These are phyloP conservation scores for Ardeotis arabs DNA, from an alignment of 2,113 vertebrate genomes.

Conservation along the genomic window DNA sequence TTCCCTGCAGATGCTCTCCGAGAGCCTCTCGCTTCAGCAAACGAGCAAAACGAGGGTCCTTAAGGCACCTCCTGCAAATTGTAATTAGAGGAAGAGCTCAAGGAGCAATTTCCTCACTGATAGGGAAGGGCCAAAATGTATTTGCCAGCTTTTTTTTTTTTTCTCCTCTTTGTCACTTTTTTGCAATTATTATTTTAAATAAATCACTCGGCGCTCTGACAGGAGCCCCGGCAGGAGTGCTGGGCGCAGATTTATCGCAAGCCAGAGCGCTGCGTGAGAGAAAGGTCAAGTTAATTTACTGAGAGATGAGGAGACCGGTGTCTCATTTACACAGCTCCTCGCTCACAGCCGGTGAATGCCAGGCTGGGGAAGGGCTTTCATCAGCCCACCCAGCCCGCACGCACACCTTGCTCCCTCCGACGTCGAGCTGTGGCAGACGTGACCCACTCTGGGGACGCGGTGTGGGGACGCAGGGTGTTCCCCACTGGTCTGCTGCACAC, in stretches of 20 bases:
- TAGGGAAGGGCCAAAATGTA: background rate
- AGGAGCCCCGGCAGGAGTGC: background rate
- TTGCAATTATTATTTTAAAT: conserved; percentile 19
- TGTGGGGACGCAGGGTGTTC: background rate
- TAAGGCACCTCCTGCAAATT: background rate
- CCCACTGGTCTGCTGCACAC: background rate
- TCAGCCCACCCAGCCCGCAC: background rate
- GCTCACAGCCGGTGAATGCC: conserved; percentile 29
- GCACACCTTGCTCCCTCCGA: rapidly evolving
- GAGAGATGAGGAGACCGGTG: conserved; percentile 3
- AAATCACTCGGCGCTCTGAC: background rate
- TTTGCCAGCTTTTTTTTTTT: background rate
- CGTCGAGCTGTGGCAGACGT: background rate
- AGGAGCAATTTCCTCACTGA: conserved; percentile 14
- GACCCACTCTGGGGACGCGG: background rate
- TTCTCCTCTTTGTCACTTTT: background rate
- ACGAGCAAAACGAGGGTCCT: background rate
- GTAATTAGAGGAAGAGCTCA: conserved; percentile 27
- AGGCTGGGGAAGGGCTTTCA: background rate
- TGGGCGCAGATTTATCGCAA: background rate
- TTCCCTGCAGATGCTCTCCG: background rate
- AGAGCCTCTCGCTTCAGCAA: background rate
- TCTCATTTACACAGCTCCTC: conserved; percentile 54
- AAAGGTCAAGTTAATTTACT: conserved; percentile 75
- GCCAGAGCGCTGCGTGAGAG: background rate